Conservation (phyloP, 2,888 invertebrate species). For the Drosophila emarginata region DNA sequence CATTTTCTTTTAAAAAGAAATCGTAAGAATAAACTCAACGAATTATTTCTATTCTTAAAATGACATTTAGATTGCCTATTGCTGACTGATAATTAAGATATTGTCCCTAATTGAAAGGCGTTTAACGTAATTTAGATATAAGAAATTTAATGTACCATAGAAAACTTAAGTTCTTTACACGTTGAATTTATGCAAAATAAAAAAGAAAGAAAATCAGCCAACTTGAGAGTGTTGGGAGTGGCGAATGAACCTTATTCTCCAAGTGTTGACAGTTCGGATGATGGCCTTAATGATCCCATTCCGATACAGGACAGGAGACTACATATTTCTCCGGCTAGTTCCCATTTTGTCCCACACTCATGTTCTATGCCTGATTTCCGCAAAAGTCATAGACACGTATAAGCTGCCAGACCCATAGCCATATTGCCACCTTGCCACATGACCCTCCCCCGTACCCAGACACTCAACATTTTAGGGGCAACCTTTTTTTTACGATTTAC, state of each 20-base stretch:
- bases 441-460: neutral
- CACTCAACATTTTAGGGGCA: conserved; percentile 40
- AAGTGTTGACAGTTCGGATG: conserved; percentile 8
- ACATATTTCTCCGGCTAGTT: conserved; percentile 11
- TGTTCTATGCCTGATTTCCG: conserved; percentile 23
- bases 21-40: too few species aligned
- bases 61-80: too few species aligned
- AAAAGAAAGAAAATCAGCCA: neutral
- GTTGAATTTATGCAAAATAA: neutral
- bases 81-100: too few species aligned
- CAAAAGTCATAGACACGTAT: conserved; percentile 48
- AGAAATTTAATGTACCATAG: too few species aligned
- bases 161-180: too few species aligned
- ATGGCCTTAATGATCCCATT: conserved; percentile 6
- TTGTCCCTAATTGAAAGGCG: too few species aligned
- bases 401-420: conserved; percentile 37
- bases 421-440: neutral
- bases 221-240: neutral
- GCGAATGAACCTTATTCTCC: conserved; percentile 4
- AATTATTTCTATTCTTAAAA: too few species aligned
- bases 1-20: too few species aligned
- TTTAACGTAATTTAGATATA: too few species aligned
- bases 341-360: neutral
- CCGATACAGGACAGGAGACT: conserved; percentile 9
- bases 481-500: conserved; percentile 75